Base-by-base conservation (phyloP, 2,888 invertebrate genomes). In the Drosophila kambysellisi region DNA sequence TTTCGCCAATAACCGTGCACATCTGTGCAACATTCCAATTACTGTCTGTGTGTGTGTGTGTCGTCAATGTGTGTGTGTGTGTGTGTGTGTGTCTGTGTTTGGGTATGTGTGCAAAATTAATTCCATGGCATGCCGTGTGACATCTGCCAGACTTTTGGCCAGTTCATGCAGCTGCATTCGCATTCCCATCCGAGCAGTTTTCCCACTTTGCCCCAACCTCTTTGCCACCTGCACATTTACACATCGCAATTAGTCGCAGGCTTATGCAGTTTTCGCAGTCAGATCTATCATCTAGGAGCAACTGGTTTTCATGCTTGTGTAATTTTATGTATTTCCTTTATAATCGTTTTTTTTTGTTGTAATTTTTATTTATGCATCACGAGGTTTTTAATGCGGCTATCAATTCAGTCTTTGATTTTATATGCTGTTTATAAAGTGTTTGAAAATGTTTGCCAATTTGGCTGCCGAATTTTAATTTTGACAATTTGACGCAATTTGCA, bases 1-100 rank as follows among this genome's bases (percentile, higher is more conserved):
- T 65, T 57, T 37, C 50, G 25, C 25, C 15, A 46, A 15, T 8
- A 65, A 62, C 63, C 46, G 61, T 77, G 85, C 72, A 83, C 86
- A 85, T 81, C 86, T 88, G 88, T 83, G 84, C 86, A 79, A 66
- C 86, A 85, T 88, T 74, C 86, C 76, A 58, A 70, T 65, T 58
- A 63, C 29, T 33, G 33, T 48, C 32, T 39, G 39, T n/a, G n/a
- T n/a, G 20, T 33, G 20, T 25, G 20, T 78, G 53, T 50, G 46
- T 17, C 33, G 37, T n/a, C n/a, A 8, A n/a, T n/a, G n/a, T n/a
- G n/a, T n/a, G n/a, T 25, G 46, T 53, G 20, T 57, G 12, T 59
- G 35, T 33, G 30, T 17, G 30, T 37, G n/a, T 37, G 17, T 52
- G 29, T 56, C 20, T 70, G 65, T 65, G 69, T 74, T 6, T 30